phyloP scores from a whole-genome alignment of 2,797 vertebrate species.

The Helarctos malayanus region DNA sequence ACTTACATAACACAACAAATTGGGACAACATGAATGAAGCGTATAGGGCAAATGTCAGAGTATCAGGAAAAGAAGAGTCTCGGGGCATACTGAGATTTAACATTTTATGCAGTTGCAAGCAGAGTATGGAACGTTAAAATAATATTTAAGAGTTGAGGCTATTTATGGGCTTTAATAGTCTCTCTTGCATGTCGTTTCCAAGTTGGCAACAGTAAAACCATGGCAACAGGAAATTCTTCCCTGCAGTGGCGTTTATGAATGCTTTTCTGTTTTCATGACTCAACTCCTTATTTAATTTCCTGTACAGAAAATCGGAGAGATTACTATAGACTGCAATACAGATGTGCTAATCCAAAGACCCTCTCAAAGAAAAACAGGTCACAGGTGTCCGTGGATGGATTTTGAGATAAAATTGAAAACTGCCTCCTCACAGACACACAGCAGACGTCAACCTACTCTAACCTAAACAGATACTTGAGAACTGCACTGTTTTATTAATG shows the following conservation, averaged over 20 bases:
- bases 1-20: conserved; percentile 34
- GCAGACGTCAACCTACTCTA: background rate
- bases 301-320: conserved; percentile 77
- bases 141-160: conserved; percentile 74
- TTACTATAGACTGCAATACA: conserved; percentile 77
- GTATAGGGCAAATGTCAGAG: background rate
- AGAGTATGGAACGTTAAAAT: conserved; percentile 58
- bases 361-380: conserved; percentile 72
- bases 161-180: conserved; percentile 84
- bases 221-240: conserved; percentile 85
- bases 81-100: conserved; percentile 51
- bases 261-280: conserved; percentile 86
- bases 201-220: conserved; percentile 79
- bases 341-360: conserved; percentile 76
- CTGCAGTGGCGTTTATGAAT: conserved; percentile 82
- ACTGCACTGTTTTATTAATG: background rate
- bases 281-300: conserved; percentile 85
- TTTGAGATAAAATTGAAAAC: conserved; percentile 57
- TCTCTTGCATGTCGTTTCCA: conserved; percentile 79
- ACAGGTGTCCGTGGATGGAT: conserved; percentile 67
- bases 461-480: conserved; percentile 8
- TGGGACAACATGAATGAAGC: background rate
- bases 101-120: conserved; percentile 52
- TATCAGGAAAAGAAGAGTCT: conserved; percentile 54
- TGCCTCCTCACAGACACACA: background rate